These are phyloP conservation scores for Leguminivora glycinivorella DNA, from an alignment of 1,140 invertebrate genomes.

Conservation along the genomic window DNA sequence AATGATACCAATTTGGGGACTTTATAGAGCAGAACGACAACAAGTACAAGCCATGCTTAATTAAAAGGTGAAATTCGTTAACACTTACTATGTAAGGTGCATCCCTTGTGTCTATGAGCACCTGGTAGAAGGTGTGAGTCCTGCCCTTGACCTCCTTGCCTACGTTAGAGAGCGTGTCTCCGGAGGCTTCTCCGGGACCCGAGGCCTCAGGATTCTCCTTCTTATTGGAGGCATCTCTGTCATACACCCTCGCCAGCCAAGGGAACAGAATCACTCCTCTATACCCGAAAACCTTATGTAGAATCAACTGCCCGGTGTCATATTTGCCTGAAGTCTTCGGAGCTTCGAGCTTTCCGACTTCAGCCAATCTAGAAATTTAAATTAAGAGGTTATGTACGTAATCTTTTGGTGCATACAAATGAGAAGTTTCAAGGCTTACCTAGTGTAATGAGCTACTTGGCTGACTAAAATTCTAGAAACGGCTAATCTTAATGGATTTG, in stretches of 20 bases:
- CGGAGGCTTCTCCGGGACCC: slow-evolving; percentile 49
- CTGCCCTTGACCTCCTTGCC: slow-evolving; percentile 94
- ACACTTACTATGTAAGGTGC: slow-evolving; percentile 95
- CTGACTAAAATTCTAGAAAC: slow-evolving; percentile 65
- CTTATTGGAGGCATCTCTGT: slow-evolving; percentile 88
- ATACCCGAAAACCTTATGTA: slow-evolving; percentile 97
- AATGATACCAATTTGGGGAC: not conserved
- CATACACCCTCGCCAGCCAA: slow-evolving; percentile 96
- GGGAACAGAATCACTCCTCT: slow-evolving; percentile 97
- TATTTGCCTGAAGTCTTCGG: slow-evolving; percentile 94
- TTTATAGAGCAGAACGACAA: not conserved
- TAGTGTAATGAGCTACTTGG: slow-evolving; percentile 69
- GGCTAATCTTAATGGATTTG: slow-evolving; percentile 62
- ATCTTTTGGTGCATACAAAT: slow-evolving; percentile 35
- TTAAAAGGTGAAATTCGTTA: not conserved
- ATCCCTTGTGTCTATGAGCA: slow-evolving; percentile 96
- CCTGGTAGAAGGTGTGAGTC: slow-evolving; percentile 97
- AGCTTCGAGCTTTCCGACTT: slow-evolving; percentile 83
- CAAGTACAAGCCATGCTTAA: slow-evolving; percentile 15
- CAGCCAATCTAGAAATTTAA: slow-evolving; percentile 76
- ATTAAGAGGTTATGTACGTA: slow-evolving; percentile 62
- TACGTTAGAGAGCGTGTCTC: slow-evolving; percentile 78
- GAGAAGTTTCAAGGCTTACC: slow-evolving; percentile 44
- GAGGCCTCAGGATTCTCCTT: slow-evolving; percentile 58
- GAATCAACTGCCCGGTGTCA: slow-evolving; percentile 96